Evolutionary conservation across 2,888 invertebrate genomes (phyloP).

Genomic region (Drosophila birchii): DNA sequence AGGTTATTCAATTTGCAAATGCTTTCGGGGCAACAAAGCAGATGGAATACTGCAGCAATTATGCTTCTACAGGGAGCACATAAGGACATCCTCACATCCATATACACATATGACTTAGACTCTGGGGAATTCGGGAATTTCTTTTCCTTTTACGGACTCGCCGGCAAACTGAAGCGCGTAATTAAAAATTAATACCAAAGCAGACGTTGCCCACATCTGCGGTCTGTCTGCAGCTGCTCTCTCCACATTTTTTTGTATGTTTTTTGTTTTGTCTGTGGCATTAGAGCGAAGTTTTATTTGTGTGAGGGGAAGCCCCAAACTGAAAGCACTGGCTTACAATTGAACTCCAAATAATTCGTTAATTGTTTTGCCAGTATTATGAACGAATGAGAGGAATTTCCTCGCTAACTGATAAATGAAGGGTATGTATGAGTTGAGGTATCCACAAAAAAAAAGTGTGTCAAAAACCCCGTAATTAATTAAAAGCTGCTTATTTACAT

Average conservation of each 20-base stretch:
- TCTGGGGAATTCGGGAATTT: slow-evolving; percentile 16
- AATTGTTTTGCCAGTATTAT: slow-evolving; percentile 17
- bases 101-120: slow-evolving; percentile 12
- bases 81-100: not conserved
- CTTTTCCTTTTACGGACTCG: slow-evolving; percentile 16
- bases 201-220: slow-evolving; percentile 28
- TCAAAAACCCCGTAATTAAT: not conserved
- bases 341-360: slow-evolving; percentile 28
- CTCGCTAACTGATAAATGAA: not conserved
- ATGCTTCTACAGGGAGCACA: slow-evolving; percentile 26
- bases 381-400: not conserved
- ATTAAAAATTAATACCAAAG: slow-evolving; percentile 59
- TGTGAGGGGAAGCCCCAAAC: slow-evolving; percentile 4
- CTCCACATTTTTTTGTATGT: slow-evolving; percentile 22
- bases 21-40: slow-evolving; percentile 47
- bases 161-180: slow-evolving; percentile 51
- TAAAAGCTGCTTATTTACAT: slow-evolving; percentile 17
- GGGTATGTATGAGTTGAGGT: too few species aligned
- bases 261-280: slow-evolving; percentile 11
- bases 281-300: slow-evolving; percentile 11
- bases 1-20: slow-evolving; percentile 53
- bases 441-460: not conserved
- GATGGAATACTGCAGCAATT: slow-evolving; percentile 64
- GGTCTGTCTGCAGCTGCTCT: slow-evolving; percentile 22
- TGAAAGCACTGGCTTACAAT: slow-evolving; percentile 13